Percentiles rank a stretch among this genome's conserved stretches.
These are phyloP conservation scores for Orestias chungarensis DNA, from an alignment of 2,797 vertebrate genomes.

Conservation along the genomic window DNA sequence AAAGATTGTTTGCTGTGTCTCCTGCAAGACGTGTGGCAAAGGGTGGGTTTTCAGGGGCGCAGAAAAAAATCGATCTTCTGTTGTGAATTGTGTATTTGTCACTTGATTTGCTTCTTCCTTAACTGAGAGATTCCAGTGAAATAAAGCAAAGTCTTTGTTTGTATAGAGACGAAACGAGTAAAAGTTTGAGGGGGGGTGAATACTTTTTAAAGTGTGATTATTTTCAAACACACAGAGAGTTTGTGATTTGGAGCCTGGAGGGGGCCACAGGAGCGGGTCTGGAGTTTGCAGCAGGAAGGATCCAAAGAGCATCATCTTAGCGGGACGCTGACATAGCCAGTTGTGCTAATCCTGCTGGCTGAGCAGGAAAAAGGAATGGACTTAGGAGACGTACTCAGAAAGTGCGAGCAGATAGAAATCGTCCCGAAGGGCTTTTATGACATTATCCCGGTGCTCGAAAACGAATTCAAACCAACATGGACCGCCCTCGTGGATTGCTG, in stretches of 20 bases:
- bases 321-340: conserved; percentile 60
- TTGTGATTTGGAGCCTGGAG: conserved; percentile 36
- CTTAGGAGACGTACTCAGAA: conserved; percentile 38
- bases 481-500: neutral
- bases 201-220: neutral
- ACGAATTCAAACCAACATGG: conserved; percentile 16
- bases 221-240: neutral
- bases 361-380: conserved; percentile 55
- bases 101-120: neutral
- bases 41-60: no score
- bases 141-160: neutral
- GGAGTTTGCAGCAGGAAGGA: conserved; percentile 20
- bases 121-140: neutral
- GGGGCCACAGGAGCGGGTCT: conserved; percentile 31
- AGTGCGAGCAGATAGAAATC: conserved; percentile 39
- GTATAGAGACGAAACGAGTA: neutral
- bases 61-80: no score
- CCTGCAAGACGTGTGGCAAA: no score
- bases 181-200: neutral
- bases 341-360: conserved; percentile 62
- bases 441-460: conserved; percentile 9
- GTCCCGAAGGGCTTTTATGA: conserved; percentile 34
- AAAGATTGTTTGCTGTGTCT: no score
- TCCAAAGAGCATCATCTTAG: conserved; percentile 46
- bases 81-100: no score